Base-by-base conservation (phyloP, 2,797 vertebrate species). In the Sylvilagus floridanus region DNA sequence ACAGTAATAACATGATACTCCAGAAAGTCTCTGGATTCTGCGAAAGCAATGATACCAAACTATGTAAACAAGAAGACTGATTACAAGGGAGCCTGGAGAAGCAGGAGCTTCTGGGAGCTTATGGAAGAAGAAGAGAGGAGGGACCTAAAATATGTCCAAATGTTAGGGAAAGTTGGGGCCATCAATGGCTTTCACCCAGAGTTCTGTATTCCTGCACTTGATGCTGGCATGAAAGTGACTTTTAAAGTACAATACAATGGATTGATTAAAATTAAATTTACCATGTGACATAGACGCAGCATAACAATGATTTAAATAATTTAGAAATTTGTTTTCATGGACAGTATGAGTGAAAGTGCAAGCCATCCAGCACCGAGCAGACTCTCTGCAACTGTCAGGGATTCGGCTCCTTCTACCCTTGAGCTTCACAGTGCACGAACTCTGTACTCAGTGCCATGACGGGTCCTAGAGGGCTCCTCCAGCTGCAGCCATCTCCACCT, bases 221-320 rank as follows among this genome's bases (percentile, higher is more conserved):
- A 17, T 2, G 12, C 37, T 73, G 3, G 62, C 30, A 62, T n/a
- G 75, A 32, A 84, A 92, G 21, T 57, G 57, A 90, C 11, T 26
- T 69, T 52, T 42, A 63, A 89, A 82, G 4, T 47, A 90, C 9
- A 35, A 57, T 32, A 68, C 10, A 68, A 47, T 35, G 21, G 10
- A 37, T 65, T 88, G 76, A 4, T 78, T 57, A 82, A 26, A 90
- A 78, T 68, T 73, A 63, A 92, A 47, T 65, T 90, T 50, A 77
- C 47, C n/a, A 0, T 21, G 24, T 85, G 42, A 88, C 35, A 94
- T 42, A 81, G 93, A 24, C 3, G 9, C 75, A 12, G 47, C 32
- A 60, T n/a, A 81, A 79, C 24, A 54, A 35, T 82, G 16, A 90
- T 60, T 75, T 73, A 68, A 78, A 52, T 37, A 69, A 90, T 62